Conservation (phyloP, 2,888 invertebrate genomes). For the Agrochola circellaris region DNA sequence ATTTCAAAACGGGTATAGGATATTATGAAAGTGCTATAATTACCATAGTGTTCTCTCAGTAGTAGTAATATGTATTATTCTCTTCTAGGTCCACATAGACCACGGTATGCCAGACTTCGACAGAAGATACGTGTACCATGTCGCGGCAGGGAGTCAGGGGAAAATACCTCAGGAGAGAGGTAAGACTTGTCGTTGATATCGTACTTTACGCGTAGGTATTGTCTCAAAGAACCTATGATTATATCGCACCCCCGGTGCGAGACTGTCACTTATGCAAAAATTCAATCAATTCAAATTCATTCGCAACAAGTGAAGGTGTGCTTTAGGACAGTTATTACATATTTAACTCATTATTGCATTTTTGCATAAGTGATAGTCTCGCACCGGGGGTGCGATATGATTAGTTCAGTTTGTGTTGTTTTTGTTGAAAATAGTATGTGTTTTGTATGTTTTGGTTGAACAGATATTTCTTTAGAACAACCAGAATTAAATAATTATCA, state of each 20-base stretch:
- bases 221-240: not conserved
- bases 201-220: not conserved
- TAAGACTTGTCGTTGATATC: not conserved
- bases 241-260: no score
- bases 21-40: not conserved
- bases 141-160: constrained; percentile 89
- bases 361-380: no score
- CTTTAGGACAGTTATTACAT: no score
- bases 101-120: constrained; percentile 90
- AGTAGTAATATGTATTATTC: constrained; percentile 2
- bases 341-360: no score
- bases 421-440: not conserved
- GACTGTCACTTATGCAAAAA: no score
- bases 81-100: constrained; percentile 81
- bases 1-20: not conserved
- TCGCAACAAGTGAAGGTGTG: no score
- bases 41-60: not conserved
- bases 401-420: not conserved
- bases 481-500: constrained; percentile 44
- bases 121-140: constrained; percentile 91
- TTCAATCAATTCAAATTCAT: no score
- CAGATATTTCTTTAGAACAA: not conserved
- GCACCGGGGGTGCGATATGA: no score
- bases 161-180: constrained; percentile 89
- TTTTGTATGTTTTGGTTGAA: not conserved